These are phyloP conservation scores for Helostoma temminkii DNA, from an alignment of 2,797 vertebrate genomes.

Conservation along the genomic window DNA sequence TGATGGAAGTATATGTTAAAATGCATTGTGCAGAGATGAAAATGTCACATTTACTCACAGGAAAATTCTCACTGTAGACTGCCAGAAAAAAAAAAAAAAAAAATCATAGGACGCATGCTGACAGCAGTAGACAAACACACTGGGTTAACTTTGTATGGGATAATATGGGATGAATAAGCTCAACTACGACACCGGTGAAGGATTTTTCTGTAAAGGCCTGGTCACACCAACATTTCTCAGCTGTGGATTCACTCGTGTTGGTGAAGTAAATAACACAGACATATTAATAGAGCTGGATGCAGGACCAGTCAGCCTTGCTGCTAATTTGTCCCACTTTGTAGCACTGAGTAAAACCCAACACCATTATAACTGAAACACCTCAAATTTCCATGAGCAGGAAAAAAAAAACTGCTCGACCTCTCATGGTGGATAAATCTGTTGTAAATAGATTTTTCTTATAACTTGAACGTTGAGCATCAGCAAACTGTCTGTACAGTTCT, in stretches of 20 bases:
- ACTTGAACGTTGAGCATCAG: background rate
- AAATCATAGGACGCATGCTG: constrained; percentile 75
- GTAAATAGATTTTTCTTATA: no score
- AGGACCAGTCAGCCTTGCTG: background rate
- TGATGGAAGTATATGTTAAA: constrained; percentile 25
- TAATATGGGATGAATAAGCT: constrained; percentile 23
- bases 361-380: background rate
- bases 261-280: no score
- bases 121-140: constrained; percentile 70
- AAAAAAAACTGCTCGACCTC: no score
- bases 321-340: background rate
- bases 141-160: constrained; percentile 52
- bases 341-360: background rate
- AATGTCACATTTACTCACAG: constrained; percentile 55
- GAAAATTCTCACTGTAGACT: constrained; percentile 61
- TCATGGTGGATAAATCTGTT: no score
- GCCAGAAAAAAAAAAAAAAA: constrained; percentile 16
- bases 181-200: background rate
- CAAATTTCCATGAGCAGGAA: no score
- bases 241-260: background rate
- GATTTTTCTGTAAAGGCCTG: constrained; percentile 19
- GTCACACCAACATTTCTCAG: constrained; percentile 12
- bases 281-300: no score
- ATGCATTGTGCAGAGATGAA: constrained; percentile 63
- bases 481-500: background rate